phyloP scores from a whole-genome alignment of 2,113 vertebrate species.

The Melospiza melodia region DNA sequence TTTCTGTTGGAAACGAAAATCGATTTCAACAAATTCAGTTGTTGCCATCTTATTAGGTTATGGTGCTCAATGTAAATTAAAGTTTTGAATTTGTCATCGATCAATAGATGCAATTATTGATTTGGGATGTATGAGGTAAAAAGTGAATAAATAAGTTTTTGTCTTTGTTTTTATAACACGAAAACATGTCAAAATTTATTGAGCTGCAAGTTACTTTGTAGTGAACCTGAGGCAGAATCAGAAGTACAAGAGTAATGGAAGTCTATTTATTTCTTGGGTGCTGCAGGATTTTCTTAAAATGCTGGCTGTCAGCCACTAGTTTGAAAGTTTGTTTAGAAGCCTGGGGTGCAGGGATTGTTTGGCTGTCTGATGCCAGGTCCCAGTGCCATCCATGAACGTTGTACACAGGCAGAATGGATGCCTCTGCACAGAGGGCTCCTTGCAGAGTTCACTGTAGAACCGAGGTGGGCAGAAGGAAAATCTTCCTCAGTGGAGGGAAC shows the following conservation, averaged over 20 bases:
- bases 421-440: neutral
- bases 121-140: slow-evolving; percentile 55
- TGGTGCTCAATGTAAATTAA: slow-evolving; percentile 72
- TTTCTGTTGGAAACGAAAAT: slow-evolving; percentile 73
- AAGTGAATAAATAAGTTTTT: slow-evolving; percentile 64
- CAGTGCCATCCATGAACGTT: neutral
- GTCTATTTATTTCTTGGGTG: neutral
- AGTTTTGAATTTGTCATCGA: slow-evolving; percentile 71
- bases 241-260: neutral
- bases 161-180: slow-evolving; percentile 37
- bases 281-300: neutral
- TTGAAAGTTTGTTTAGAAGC: neutral
- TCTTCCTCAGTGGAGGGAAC: neutral
- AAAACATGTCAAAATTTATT: slow-evolving; percentile 37
- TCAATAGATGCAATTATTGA: slow-evolving; percentile 76
- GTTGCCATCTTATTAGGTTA: slow-evolving; percentile 73
- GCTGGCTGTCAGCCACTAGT: neutral
- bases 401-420: neutral
- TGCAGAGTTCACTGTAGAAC: neutral
- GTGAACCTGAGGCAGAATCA: neutral
- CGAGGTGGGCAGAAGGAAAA: neutral
- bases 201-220: neutral
- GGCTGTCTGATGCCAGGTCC: neutral
- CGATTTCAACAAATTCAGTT: slow-evolving; percentile 69
- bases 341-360: neutral